Evolutionary conservation across 2,888 invertebrate species (phyloP), one percentile per base, ranked within the genome.

Genomic region (Pharmacophagus antenor): DNA sequence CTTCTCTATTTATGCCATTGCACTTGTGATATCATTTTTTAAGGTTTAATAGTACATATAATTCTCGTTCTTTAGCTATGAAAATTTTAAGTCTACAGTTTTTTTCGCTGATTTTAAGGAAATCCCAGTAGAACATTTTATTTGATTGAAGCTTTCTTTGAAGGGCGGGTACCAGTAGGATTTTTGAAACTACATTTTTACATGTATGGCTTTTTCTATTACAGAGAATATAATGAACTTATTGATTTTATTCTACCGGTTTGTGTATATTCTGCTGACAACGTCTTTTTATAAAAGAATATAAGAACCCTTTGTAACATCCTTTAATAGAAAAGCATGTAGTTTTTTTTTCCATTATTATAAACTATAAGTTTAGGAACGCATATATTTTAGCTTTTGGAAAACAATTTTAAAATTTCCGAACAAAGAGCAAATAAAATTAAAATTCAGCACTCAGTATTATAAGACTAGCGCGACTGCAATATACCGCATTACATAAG

Each of bases 401-500:
- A 50, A 52, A 6, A 23, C 23, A 52, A 31, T 52, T 46, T 50
- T 46, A 58, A 42, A 52, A 37, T 46, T 58, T 58, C 18, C 46
- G 22, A 52, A 58, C 46, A 58, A 58, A 46, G 50, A 57, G 46
- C 57, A 52, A 58, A 31, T 58, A 46, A 52, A 58, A 58, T 58
- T 58, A 52, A 58, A 58, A 58, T 58, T 58, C 46, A 51, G 22
- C 51, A 47, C 51, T 57, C 44, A 46, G 51, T 52, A 46, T 58
- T 46, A 52, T 22, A 51, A 58, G 57, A 52, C 46, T 58, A 58
- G 57, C 57, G 51, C 51, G 46, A 37, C 57, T 22, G 57, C 57
- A 47, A 58, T 58, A 58, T 58, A n/a, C n/a, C n/a, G n/a, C 57
- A 51, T 58, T 52, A 58, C 57, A 27, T 58, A 58, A 58, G 57